phyloP scores from a whole-genome alignment of 2,113 vertebrate species.

The Bujurquina vittata region DNA sequence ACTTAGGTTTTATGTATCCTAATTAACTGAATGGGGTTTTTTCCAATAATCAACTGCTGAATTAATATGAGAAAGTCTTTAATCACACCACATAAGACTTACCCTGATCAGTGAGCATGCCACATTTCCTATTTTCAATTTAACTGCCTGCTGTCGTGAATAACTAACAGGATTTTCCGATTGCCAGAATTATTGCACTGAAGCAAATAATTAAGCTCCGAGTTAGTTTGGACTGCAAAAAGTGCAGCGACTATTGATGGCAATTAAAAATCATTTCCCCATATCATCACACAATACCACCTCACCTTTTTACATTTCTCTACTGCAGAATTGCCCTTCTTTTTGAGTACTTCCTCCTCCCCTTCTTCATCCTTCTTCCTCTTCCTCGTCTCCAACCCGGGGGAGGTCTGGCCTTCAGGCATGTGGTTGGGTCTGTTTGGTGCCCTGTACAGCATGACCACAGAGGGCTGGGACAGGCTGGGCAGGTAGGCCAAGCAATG shows the following conservation, averaged over 20 bases:
- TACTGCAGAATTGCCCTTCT: slow-evolving; percentile 40
- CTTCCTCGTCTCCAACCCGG: slow-evolving; percentile 49
- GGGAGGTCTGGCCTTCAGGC: slow-evolving; percentile 43
- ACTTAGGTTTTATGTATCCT: neutral
- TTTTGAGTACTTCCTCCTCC: slow-evolving; percentile 66
- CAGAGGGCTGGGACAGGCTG: slow-evolving; percentile 83
- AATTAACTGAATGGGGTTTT: neutral
- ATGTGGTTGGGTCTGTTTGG: neutral
- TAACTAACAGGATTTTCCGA: neutral
- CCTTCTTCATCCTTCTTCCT: slow-evolving; percentile 51
- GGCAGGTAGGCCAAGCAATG: slow-evolving; percentile 81
- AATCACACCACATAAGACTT: neutral
- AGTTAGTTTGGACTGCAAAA: neutral
- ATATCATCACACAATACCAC: neutral
- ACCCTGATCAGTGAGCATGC: neutral
- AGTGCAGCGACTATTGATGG: neutral
- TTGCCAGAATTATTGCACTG: neutral
- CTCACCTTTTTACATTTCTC: slow-evolving; percentile 57
- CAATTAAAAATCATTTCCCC: neutral
- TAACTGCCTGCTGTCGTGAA: neutral
- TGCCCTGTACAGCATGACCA: slow-evolving; percentile 85
- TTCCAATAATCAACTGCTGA: neutral
- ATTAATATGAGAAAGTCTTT: neutral
- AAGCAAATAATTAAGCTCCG: neutral
- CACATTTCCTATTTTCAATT: neutral